Conservation (phyloP, 2,113 vertebrate species). For the Mustela nigripes region DNA sequence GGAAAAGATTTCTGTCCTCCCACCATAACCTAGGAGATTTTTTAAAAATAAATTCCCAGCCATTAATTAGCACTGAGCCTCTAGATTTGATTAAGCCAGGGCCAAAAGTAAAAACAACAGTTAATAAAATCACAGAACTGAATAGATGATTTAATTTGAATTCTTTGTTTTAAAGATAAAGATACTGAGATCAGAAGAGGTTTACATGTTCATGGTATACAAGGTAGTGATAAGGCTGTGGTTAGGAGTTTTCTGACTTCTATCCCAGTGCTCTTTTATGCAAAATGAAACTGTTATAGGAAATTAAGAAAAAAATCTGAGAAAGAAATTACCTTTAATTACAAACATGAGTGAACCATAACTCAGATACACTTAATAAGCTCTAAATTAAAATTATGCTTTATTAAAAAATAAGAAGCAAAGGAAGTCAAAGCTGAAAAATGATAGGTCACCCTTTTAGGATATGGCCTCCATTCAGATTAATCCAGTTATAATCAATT, state of each 20-base stretch:
- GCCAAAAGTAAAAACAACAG: slow-evolving; percentile 54
- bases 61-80: slow-evolving; percentile 45
- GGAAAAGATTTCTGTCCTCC: slow-evolving; percentile 42
- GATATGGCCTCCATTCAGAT: slow-evolving; percentile 57
- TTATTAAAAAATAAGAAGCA: slow-evolving; percentile 72
- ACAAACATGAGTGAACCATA: slow-evolving; percentile 73
- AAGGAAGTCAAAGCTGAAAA: slow-evolving; percentile 66
- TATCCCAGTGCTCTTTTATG: slow-evolving; percentile 47
- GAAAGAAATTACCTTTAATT: slow-evolving; percentile 70
- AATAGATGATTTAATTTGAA: slow-evolving; percentile 28
- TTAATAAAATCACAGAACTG: slow-evolving; percentile 48
- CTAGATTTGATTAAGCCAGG: slow-evolving; percentile 55
- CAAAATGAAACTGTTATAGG: slow-evolving; percentile 61
- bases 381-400: slow-evolving; percentile 72
- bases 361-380: slow-evolving; percentile 76
- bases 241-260: slow-evolving; percentile 62
- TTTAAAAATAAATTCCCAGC: slow-evolving; percentile 13
- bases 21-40: neutral
- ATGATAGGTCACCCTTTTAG: slow-evolving; percentile 58
- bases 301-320: slow-evolving; percentile 71
- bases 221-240: slow-evolving; percentile 57
- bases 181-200: neutral
- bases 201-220: slow-evolving; percentile 25
- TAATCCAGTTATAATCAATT: slow-evolving; percentile 64
- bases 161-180: slow-evolving; percentile 62